Evolutionary conservation across 2,113 vertebrate species (phyloP), one percentile per base, ranked within the genome.

Genomic region (Upupa epops): DNA sequence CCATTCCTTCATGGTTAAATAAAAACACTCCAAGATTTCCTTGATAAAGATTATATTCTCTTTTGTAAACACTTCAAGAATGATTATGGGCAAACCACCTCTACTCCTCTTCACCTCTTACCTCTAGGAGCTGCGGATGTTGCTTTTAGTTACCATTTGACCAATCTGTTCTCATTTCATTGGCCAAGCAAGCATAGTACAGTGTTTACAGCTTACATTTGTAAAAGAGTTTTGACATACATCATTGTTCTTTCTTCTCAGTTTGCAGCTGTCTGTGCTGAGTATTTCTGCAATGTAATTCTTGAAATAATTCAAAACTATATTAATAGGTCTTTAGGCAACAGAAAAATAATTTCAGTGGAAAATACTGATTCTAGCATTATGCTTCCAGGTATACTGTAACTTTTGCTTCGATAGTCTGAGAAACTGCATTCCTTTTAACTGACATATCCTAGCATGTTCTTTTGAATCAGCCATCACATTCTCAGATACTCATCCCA

Each of bases 231-330:
- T 79, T 83, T 89, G 29, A 34, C 52, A 60, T 40, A 42, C 15
- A 37, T 52, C 11, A 48, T 37, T 82, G 18, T 66, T 83, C 52
- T 82, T 79, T 59, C 34, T 75, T 76, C 52, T 88, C 60, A 74
- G 52, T 70, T 83, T 86, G 32, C 29, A 59, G 63, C 56, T 13
- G 24, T 79, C n/a, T 37, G 49, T 49, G 60, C 69, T 88, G 45
- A 89, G 34, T 66, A 83, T 86, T 95, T 83, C 72, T 83, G 25
- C 36, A 83, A 75, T 29, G 65, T 8, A 71, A 54, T 64, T 86
- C 32, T 72, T 73, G 1, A 90, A 95, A 84, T 70, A 94, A 78
- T 51, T 94, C 55, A 89, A 42, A 88, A 91, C 76, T 63, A 61
- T 14, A n/a, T 87, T 73, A 83, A 85, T 52, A 92, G 22, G 73